Evolutionary conservation across 1,140 invertebrate genomes (phyloP), one percentile per base, ranked within the genome.

Genomic region (Laodelphax striatellus): DNA sequence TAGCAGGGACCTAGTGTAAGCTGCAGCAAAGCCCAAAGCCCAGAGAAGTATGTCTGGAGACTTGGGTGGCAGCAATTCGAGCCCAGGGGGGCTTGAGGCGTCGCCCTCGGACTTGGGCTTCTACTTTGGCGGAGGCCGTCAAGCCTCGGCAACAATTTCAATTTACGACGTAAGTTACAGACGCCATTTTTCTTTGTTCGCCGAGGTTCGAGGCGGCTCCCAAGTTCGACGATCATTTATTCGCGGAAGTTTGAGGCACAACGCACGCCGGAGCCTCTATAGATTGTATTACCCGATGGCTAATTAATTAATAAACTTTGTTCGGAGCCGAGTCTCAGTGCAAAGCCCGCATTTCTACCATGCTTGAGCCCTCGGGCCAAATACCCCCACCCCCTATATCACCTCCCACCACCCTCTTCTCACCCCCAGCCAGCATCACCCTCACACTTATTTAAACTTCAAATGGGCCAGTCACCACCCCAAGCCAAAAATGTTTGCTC

Each of bases 261-360:
- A 22, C 16, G n/a, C n/a, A 11, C n/a, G 46, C 11, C 16, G 11
- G 9, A 17, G 46, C 16, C 16, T 50, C 21, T 50, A 50, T 50
- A 50, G 46, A 50, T 50, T 50, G 46, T 50, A 22, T 50, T 50
- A 50, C 34, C 46, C 46, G 14, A 19, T 17, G 46, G 46, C 46
- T 50, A 50, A 50, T 50, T 50, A 50, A 50, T 50, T 50, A 50
- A 50, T 50, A 50, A 50, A 50, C 46, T 50, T 50, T 50, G 46
- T 50, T 38, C 11, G 34, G 34, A 38, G 34, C 34, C 10, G 3
- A 38, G 46, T 50, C 21, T 22, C 21, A 50, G 46, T 19, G 16
- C 9, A 22, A 50, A 22, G 21, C 46, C 21, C 46, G 46, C 46
- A 50, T 50, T 50, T 17, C 46, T 50, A 50, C 46, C 46, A 50